Conservation (phyloP, 1,140 invertebrate species). For the Palaemon carinicauda region DNA sequence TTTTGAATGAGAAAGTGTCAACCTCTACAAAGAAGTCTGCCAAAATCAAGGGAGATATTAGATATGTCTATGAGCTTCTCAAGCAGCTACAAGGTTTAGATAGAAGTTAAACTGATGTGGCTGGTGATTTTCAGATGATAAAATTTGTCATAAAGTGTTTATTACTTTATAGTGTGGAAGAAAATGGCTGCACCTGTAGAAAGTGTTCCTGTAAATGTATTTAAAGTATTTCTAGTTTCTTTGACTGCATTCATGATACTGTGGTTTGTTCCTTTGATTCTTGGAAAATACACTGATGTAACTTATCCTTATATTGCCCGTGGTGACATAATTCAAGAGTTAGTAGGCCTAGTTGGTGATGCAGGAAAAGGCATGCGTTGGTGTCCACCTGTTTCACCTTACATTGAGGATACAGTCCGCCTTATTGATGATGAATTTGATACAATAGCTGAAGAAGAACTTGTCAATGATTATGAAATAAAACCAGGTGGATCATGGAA, state of each 20-base stretch:
- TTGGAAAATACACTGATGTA: constrained; percentile 1
- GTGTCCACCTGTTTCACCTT: constrained; percentile 40
- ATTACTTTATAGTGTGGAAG: not conserved
- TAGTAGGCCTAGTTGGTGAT: no score
- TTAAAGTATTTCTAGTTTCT: constrained; percentile 9
- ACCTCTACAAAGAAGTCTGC: constrained; percentile 32
- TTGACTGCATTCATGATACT: not conserved
- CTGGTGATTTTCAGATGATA: not conserved
- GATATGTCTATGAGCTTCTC: constrained; percentile 25
- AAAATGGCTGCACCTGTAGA: not conserved
- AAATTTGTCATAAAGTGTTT: not conserved
- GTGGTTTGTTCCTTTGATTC: constrained; percentile 10
- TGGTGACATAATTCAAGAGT: no score
- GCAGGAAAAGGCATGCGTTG: not conserved
- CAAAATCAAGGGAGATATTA: constrained; percentile 44
- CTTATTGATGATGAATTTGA: constrained; percentile 8
- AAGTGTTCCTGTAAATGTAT: not conserved
- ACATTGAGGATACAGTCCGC: not conserved
- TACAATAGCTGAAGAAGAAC: constrained; percentile 15
- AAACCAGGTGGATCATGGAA: constrained; percentile 74
- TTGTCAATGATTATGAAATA: constrained; percentile 43
- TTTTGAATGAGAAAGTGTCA: constrained; percentile 24
- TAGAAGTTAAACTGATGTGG: not conserved
- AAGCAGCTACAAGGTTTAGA: constrained; percentile 11
- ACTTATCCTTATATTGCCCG: no score